These are phyloP conservation scores for Aphaenogaster floridana DNA, from an alignment of 1,140 invertebrate species.

Conservation along the genomic window DNA sequence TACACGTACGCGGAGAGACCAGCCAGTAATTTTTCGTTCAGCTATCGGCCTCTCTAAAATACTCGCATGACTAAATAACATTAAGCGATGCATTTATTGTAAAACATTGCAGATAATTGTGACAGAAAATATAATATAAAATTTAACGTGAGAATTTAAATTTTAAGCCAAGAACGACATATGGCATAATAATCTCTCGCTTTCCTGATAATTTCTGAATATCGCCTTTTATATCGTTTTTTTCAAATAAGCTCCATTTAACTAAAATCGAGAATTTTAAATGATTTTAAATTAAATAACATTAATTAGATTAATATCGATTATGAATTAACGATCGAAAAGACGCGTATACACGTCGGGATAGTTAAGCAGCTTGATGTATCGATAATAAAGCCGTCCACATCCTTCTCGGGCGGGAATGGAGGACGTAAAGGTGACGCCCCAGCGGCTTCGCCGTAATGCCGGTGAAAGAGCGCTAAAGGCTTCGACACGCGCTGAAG, in stretches of 20 bases:
- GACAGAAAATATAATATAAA: constrained; percentile 7
- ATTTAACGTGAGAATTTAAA: background rate
- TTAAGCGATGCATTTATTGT: background rate
- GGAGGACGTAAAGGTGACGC: constrained; percentile 70
- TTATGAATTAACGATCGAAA: background rate
- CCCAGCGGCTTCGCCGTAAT: constrained; percentile 44
- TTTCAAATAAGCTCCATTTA: background rate
- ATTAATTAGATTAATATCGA: background rate
- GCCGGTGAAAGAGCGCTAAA: constrained; percentile 66
- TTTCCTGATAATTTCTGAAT: background rate
- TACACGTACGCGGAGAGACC: background rate
- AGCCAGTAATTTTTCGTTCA: background rate
- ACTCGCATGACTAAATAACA: background rate
- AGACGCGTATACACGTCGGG: background rate
- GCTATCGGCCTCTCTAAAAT: background rate
- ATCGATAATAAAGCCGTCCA: constrained; percentile 70
- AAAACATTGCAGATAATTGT: background rate
- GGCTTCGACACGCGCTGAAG: constrained; percentile 74
- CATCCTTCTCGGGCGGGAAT: constrained; percentile 26
- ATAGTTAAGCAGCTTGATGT: constrained; percentile 16
- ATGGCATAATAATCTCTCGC: background rate
- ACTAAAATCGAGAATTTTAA: background rate
- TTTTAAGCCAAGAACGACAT: background rate
- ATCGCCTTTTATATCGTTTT: background rate
- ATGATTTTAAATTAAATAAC: constrained; percentile 18